Evolutionary conservation across 2,797 vertebrate species (phyloP), one percentile per base, ranked within the genome.

Genomic region (Philypnodon macrostomus): DNA sequence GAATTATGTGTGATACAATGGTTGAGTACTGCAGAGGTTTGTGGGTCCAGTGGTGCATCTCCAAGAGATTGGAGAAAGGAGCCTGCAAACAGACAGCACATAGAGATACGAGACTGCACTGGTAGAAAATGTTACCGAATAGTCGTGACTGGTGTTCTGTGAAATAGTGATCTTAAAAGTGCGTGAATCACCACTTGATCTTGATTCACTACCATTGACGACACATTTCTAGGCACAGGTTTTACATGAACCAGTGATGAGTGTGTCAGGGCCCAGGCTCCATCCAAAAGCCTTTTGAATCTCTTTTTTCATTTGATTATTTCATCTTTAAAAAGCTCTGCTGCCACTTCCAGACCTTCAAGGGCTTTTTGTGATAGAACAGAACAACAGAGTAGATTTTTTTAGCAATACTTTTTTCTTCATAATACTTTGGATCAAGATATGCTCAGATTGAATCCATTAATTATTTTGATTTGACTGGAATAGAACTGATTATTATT

Each of bases 71-170:
- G 58, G 19, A 46, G 63, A 62, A 64, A 55, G 53, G 53, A 55
- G 63, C n/a, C n/a, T n/a, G n/a, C 35, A 31, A 58, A 31, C 59
- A 57, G 64, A 70, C 57, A 51, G 48, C 33, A 11, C 32, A 18
- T 37, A 23, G 69, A 65, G 58, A 73, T 72, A 53, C 70, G 75
- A 18, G n/a, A n/a, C n/a, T n/a, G n/a, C n/a, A n/a, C n/a, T n/a
- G 21, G 21, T 3, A 74, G 44, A 56, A 58, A 24, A 29, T 15
- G 2, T 1, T 19, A 17, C 3, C 1, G 30, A 15, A 15, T 8
- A 4, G 21, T 16, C 5, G 24, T 13, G 31, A 21, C 26, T 3
- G 87, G 86, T 90, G 70, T 2, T 18, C 26, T 29, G 40, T 9
- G 41, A 44, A 17, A 2, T 27, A 42, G 27, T 27, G 41, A 17